These are phyloP conservation scores for Hippocampus guttulatus DNA, from an alignment of 2,113 vertebrate species.

Conservation along the genomic window DNA sequence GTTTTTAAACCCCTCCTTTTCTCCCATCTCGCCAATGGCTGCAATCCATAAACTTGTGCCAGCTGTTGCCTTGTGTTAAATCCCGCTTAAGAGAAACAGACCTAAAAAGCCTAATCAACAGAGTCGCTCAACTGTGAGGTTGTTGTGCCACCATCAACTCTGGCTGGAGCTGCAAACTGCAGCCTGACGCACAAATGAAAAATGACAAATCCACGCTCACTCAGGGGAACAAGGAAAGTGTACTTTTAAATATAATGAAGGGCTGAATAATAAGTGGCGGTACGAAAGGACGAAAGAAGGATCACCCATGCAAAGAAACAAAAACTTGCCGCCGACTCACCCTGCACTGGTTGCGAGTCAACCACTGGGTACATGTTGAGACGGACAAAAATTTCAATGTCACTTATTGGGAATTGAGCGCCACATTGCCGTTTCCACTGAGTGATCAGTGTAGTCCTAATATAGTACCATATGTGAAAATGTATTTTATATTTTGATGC, in stretches of 20 bases:
- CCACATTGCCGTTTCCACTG: background rate
- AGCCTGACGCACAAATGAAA: background rate
- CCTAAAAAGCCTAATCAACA: slow-evolving; percentile 56
- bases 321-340: too few species aligned
- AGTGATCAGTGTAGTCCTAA: background rate
- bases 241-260: background rate
- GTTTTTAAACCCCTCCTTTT: slow-evolving; percentile 7
- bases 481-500: too few species aligned
- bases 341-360: background rate
- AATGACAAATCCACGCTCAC: background rate
- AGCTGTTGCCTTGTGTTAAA: slow-evolving; percentile 67
- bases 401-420: background rate
- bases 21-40: slow-evolving; percentile 37
- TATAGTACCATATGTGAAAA: background rate
- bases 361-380: background rate
- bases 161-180: background rate
- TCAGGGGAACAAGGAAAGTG: background rate
- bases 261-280: background rate
- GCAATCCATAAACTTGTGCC: slow-evolving; percentile 59
- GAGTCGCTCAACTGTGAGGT: slow-evolving; percentile 27
- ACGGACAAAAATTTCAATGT: background rate
- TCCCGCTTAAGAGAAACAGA: slow-evolving; percentile 60
- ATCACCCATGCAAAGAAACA: background rate
- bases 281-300: background rate
- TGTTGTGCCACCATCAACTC: slow-evolving; percentile 45